Conservation (phyloP, 2,888 invertebrate genomes). For the Meiosimyza decipiens region DNA sequence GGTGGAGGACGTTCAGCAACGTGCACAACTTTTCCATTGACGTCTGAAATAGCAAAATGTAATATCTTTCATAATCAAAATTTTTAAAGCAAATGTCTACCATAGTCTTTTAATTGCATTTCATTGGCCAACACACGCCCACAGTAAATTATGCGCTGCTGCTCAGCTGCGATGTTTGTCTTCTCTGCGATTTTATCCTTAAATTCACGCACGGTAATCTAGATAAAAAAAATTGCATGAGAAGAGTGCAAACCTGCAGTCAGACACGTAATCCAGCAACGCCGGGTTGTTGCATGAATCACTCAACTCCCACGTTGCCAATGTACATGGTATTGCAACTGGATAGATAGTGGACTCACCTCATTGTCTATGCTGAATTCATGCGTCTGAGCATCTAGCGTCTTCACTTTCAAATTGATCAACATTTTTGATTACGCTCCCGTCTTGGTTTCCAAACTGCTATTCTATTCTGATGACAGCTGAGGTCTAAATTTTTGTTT, state of each 20-base stretch:
- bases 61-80: neutral
- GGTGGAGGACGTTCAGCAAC: constrained; percentile 91
- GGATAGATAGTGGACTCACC: constrained; percentile 69
- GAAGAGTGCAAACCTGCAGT: neutral
- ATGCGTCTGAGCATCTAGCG: constrained; percentile 88
- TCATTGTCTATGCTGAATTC: constrained; percentile 84
- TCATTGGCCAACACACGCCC: constrained; percentile 94
- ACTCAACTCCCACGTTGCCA: neutral
- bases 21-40: constrained; percentile 92
- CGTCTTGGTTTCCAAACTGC: constrained; percentile 20
- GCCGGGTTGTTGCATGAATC: neutral
- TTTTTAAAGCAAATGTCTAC: constrained; percentile 67
- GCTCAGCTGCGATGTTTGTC: constrained; percentile 82
- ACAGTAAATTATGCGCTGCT: constrained; percentile 92
- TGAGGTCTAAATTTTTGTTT: constrained; percentile 13
- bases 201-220: constrained; percentile 85
- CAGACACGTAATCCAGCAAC: neutral
- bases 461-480: neutral
- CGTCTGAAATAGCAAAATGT: constrained; percentile 70
- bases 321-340: neutral
- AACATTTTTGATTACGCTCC: constrained; percentile 56
- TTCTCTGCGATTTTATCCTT: constrained; percentile 82
- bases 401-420: constrained; percentile 88
- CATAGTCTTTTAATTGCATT: constrained; percentile 85
- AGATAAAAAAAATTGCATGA: constrained; percentile 40